A percentile compares a stretch with the other conserved stretches of the same genome.
These are phyloP conservation scores for Alectoris magna DNA, from an alignment of 2,797 vertebrate genomes.

Conservation along the genomic window DNA sequence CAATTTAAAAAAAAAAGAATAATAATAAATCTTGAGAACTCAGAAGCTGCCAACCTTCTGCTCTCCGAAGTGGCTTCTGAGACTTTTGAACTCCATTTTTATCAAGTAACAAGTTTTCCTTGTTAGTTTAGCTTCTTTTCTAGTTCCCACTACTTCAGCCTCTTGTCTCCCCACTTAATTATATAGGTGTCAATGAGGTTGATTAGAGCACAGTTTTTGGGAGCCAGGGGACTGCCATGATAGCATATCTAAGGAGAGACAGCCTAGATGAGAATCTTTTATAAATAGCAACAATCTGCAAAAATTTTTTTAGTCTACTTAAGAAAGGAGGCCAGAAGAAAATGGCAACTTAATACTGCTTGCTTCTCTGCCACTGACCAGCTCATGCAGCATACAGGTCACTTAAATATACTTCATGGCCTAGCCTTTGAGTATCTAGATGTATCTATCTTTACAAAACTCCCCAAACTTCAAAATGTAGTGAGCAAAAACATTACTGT, in stretches of 20 bases:
- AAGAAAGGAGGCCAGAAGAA: constrained; percentile 44
- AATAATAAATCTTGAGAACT: background rate
- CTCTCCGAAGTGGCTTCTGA: background rate
- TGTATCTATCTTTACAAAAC: background rate
- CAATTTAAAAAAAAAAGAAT: background rate
- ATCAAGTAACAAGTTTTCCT: background rate
- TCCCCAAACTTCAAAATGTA: background rate
- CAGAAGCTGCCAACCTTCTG: background rate
- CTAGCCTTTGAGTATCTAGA: background rate
- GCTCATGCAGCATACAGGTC: accelerated
- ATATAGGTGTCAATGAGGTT: constrained; percentile 62
- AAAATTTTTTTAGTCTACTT: constrained; percentile 3
- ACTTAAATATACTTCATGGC: background rate
- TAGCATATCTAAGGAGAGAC: constrained; percentile 31
- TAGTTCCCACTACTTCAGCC: background rate
- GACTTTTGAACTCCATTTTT: constrained; percentile 9
- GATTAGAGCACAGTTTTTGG: constrained; percentile 49
- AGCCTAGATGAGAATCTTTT: constrained; percentile 40
- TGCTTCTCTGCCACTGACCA: background rate
- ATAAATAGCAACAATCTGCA: constrained; percentile 56
- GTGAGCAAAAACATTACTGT: background rate
- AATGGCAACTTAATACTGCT: background rate
- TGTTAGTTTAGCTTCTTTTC: constrained; percentile 23
- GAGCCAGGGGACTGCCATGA: constrained; percentile 38
- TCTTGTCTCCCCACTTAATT: constrained; percentile 53